A percentile compares a stretch with the other conserved stretches of the same genome.
Conservation (phyloP, 2,888 invertebrate species). For the Litoditis marina region DNA sequence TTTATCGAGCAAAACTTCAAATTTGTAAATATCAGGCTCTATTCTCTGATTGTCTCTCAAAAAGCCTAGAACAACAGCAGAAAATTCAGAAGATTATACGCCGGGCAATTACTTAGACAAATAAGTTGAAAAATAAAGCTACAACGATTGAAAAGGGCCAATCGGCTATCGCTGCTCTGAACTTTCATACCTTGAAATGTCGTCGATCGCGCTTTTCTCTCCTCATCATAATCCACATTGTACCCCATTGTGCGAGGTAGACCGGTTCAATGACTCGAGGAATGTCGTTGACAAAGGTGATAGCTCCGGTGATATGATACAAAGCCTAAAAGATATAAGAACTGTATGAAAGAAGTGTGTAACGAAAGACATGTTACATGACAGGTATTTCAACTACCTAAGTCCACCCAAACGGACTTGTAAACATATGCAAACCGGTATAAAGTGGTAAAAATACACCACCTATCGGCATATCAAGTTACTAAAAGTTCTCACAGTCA, state of each 20-base stretch:
- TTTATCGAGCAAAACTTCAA: not conserved
- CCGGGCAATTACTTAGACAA: no score
- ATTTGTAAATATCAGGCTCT: no score
- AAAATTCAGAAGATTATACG: no score
- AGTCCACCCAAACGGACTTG: not conserved
- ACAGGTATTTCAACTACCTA: not conserved
- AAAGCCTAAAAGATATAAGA: conserved; percentile 68
- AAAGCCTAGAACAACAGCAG: no score
- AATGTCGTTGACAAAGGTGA: conserved; percentile 99
- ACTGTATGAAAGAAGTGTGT: no score
- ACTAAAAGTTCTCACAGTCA: not conserved
- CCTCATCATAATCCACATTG: conserved; percentile 99
- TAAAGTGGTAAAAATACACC: no score
- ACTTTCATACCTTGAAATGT: conserved; percentile 76
- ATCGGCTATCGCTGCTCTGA: not conserved
- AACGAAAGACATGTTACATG: conserved; percentile 1
- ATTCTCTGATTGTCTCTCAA: no score
- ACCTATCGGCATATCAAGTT: no score
- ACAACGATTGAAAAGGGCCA: no score
- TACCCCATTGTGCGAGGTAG: conserved; percentile 99
- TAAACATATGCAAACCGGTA: no score
- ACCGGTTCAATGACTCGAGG: conserved; percentile 99
- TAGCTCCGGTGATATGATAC: conserved; percentile 98
- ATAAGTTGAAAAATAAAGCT: no score
- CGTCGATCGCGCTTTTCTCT: conserved; percentile 92